Base-by-base conservation (phyloP, 2,113 vertebrate genomes). In the Sapayoa aenigma region DNA sequence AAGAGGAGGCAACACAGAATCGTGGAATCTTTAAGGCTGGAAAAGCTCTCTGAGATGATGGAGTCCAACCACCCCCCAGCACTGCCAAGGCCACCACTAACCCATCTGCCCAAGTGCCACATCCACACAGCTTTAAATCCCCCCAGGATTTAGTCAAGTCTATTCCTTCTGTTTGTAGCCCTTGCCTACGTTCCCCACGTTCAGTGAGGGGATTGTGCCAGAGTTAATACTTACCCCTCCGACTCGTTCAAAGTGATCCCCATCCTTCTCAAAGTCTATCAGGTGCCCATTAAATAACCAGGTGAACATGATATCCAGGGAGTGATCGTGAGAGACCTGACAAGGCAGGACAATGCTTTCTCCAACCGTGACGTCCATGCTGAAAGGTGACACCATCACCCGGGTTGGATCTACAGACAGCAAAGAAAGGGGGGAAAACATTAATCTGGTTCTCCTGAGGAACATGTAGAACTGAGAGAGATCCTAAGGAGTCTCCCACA, bases 331-430 rank as follows among this genome's bases (percentile, higher is more conserved):
- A 49, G 98, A 98, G 35, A 99, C 99, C 95, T 99, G 99, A 31
- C 99, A 99, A 1, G 99, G 99, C 80, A 99, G 97, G 37, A 99
- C 99, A 16, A 99, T 99, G 84, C 99, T 99, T 44, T 99, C 99
- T 18, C 99, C 99, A 23, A 99, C 99, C 0, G 99, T 99, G 94
- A 99, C 98, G 39, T 99, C 99, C 98, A 99, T 98, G 23, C 99
- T 99, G 87, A 98, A 96, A 14, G 99, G 99, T 10, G 97, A 98
- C 9, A 99, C 99, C 80, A 98, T 98, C n/a, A 99, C 99, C 79
- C 98, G 56, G 9, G 99, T 99, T 13, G 99, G 98, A 96, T 99
- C 99, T 99, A 91, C 55, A 97, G 86, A 87, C 7, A 76, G 46
- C 23, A 84, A 35, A 75, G 23, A n/a, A 59, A 83, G 4, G 11